Conservation (phyloP, 2,113 vertebrate species). For the Hyaena hyaena region DNA sequence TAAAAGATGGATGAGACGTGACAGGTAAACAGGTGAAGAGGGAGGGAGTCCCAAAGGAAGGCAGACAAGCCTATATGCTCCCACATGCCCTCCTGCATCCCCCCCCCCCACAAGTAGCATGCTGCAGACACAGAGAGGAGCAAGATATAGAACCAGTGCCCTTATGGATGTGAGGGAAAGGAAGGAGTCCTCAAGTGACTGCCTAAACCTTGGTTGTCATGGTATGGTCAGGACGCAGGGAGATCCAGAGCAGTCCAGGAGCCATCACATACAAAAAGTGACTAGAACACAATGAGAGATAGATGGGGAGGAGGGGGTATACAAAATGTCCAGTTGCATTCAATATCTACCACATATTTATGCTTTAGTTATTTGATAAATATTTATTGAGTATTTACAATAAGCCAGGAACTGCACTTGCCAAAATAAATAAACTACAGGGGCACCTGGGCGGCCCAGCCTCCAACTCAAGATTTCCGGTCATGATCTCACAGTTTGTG, state of each 20-base stretch:
- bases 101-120: not conserved
- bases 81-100: not conserved
- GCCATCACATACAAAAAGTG: not conserved
- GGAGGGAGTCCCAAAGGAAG: not conserved
- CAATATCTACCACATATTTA: not conserved
- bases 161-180: not conserved
- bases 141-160: not conserved
- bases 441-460: too few relatives aligned
- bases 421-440: not conserved
- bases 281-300: not conserved
- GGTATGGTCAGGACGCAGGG: not conserved
- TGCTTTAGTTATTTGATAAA: not conserved
- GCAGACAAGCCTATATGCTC: accelerated
- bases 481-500: too few relatives aligned
- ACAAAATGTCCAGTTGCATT: not conserved
- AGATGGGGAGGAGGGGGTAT: not conserved
- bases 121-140: not conserved
- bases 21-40: not conserved
- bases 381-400: not conserved
- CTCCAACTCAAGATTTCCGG: too few relatives aligned
- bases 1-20: not conserved
- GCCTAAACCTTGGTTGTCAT: not conserved
- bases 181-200: not conserved
- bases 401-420: not conserved
- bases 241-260: not conserved